Evolutionary conservation across 2,113 vertebrate genomes (phyloP), one percentile per base, ranked within the genome.

Genomic region (Bambusicola thoracicus): DNA sequence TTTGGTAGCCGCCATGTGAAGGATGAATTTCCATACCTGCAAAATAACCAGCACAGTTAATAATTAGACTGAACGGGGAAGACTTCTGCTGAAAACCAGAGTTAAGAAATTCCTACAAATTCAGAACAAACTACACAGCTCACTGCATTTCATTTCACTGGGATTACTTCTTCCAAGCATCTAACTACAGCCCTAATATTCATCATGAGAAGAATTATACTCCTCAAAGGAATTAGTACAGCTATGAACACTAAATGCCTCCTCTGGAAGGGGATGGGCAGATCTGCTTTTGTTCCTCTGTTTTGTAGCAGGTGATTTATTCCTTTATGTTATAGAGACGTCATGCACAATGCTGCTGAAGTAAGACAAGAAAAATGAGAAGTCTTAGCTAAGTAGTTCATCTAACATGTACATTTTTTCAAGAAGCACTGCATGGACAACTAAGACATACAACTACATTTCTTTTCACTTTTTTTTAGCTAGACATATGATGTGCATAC

Each of bases 21-120:
- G 94, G 94, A 89, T 92, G 94, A 16, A 95, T 67, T 36, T 97
- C 95, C 61, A 34, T 66, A 62, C 89, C 98, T 98, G 88, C 25
- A 94, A 85, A 97, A 87, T 11, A 95, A 4, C 86, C 94, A 41
- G 3, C 22, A 91, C 18, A 49, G 41, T 44, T 48, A 56, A 18
- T 10, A 92, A 73, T 41, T 44, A 75, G 30, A 83, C 18, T 67
- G 34, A 83, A 81, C 6, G 30, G 20, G 49, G 18, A 70, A 61
- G 56, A 46, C 51, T 55, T 4, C 32, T 24, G 46, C 59, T 61
- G 40, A 24, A 81, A 22, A 85, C 32, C 38, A 66, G 32, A 66
- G 46, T 36, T 76, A 69, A 73, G 40, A 36, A 89, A n/a, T 70
- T 27, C 36, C 34, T 68, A 51, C 38, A 11, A 80, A 53, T 34